These are phyloP conservation scores for Cottus gobio DNA, from an alignment of 2,113 vertebrate genomes.

Conservation along the genomic window DNA sequence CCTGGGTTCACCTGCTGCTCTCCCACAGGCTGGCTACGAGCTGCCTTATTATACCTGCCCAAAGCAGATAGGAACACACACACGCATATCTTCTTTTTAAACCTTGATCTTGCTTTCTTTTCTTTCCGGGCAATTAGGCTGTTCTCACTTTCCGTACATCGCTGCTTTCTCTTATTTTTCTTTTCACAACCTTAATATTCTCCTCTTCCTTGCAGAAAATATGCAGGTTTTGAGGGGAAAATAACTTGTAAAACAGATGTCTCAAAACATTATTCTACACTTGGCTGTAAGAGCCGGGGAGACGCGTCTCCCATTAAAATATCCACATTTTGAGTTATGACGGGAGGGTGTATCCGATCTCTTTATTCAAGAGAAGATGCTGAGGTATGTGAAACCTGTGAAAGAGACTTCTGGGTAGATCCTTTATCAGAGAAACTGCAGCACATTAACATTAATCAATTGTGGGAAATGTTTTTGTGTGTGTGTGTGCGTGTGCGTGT, in stretches of 20 bases:
- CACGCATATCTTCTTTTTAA: slow-evolving; percentile 1
- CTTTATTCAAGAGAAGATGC: slow-evolving; percentile 47
- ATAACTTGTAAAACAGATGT: slow-evolving; percentile 54
- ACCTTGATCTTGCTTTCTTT: slow-evolving; percentile 7
- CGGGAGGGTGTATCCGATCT: slow-evolving; percentile 4
- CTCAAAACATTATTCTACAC: slow-evolving; percentile 23
- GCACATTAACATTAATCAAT: slow-evolving; percentile 46
- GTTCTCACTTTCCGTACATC: slow-evolving; percentile 18
- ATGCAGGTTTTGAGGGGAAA: slow-evolving; percentile 9
- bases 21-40: slow-evolving; percentile 21
- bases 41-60: slow-evolving; percentile 22
- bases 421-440: slow-evolving; percentile 17
- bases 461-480: neutral
- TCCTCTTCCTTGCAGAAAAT: slow-evolving; percentile 12
- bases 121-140: slow-evolving; percentile 26
- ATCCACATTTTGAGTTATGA: slow-evolving; percentile 36
- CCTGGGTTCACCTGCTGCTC: slow-evolving; percentile 32
- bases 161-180: slow-evolving; percentile 13
- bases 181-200: neutral
- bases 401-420: slow-evolving; percentile 18
- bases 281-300: slow-evolving; percentile 30
- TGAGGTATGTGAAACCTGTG: slow-evolving; percentile 41
- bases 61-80: neutral
- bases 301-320: slow-evolving; percentile 35
- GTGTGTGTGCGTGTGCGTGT: neutral